Base-by-base conservation (phyloP, 2,888 invertebrate genomes). In the Seira ritae region DNA sequence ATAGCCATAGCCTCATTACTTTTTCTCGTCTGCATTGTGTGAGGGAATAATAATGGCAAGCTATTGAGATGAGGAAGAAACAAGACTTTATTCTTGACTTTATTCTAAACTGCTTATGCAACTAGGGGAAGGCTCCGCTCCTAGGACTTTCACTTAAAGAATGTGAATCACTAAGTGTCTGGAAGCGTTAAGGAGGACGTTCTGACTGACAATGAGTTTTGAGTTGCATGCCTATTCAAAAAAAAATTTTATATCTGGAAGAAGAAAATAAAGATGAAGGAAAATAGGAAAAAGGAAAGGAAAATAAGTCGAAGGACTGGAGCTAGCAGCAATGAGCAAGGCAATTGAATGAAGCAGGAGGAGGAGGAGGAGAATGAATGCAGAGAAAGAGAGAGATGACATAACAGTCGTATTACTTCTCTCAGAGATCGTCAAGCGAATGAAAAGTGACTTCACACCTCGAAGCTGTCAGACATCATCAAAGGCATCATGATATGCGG, bases 401-500 rank as follows among this genome's bases (percentile, higher is more conserved):
- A 31, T 31, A 31, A 31, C 31, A 31, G 31, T 31, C 31, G 3
- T 31, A 31, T n/a, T n/a, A n/a, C n/a, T n/a, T n/a, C 31, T 31
- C 31, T 31, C 31, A 72, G 76, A 73, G 66, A 78, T 76, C 37
- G 80, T 62, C 50, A 60, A 80, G 69, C 60, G 80, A 75, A 81
- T 76, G 72, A 72, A 72, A 68, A 68, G 72, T 82, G 77, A 77
- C 82, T 82, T 72, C 68, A 77, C 76, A 77, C 72, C 82, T 82
- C 60, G 72, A 82, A 82, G 76, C 77, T 77, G 78, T 84, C 79
- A 84, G 83, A 84, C 74, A 79, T 75, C 66, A 84, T 80, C 80
- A 79, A 62, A 80, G 55, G 46, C 69, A 24, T n/a, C n/a, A n/a
- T 69, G 75, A 71, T 72, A 79, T 76, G 73, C 69, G 76, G 80